These are phyloP conservation scores for Melopsittacus undulatus DNA, from an alignment of 2,797 vertebrate genomes.

Conservation along the genomic window DNA sequence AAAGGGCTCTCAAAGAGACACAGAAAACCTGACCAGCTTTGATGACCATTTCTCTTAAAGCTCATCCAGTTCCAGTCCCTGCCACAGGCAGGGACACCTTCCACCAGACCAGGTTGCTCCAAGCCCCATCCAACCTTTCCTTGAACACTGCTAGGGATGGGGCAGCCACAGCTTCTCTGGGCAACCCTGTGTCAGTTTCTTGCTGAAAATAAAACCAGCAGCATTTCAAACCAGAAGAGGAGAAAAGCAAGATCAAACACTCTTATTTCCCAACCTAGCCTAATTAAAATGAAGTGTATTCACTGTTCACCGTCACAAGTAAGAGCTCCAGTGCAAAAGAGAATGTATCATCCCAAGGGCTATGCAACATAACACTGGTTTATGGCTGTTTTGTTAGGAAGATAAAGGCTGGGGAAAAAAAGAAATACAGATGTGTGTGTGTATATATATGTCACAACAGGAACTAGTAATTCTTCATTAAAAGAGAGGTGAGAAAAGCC, in stretches of 20 bases:
- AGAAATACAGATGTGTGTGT: neutral
- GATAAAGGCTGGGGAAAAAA: neutral
- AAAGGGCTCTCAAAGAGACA: neutral
- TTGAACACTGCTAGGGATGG: neutral
- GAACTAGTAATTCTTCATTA: neutral
- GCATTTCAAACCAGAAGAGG: neutral
- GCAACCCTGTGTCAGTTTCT: neutral
- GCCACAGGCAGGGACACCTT: neutral
- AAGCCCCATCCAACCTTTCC: neutral
- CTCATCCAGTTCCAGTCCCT: neutral
- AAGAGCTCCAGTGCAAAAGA: neutral
- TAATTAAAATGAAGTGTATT: constrained; percentile 5
- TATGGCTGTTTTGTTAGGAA: neutral
- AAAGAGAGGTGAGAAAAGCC: neutral
- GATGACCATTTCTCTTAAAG: neutral
- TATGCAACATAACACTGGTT: neutral
- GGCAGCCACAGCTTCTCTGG: neutral
- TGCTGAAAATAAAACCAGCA: neutral
- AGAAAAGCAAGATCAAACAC: neutral
- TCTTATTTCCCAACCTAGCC: neutral
- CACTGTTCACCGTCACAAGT: neutral
- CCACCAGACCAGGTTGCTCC: neutral
- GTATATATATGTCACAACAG: neutral
- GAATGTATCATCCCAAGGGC: neutral
- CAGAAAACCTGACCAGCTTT: neutral